Conservation (phyloP, 1,140 invertebrate species). For the Agrypnia vestita region DNA sequence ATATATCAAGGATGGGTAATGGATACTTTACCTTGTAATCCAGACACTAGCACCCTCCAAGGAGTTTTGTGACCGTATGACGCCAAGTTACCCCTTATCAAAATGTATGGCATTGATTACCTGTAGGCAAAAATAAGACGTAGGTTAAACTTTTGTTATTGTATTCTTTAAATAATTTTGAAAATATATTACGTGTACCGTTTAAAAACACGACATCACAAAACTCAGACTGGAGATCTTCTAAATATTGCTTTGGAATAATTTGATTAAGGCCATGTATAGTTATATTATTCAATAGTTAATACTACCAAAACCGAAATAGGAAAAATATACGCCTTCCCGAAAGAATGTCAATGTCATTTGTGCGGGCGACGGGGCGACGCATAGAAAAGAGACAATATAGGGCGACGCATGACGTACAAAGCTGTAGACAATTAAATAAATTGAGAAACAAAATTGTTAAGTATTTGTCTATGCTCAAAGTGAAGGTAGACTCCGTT, state of each 20-base stretch:
- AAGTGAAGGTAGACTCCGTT: too few species aligned
- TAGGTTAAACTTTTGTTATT: conserved; percentile 26
- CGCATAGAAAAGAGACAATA: too few species aligned
- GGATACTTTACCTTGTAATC: conserved; percentile 79
- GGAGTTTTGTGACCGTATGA: conserved; percentile 88
- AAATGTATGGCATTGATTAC: conserved; percentile 85
- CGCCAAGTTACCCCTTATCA: conserved; percentile 88
- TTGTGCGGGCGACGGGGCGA: too few species aligned
- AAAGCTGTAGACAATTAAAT: too few species aligned
- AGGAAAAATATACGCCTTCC: conserved; percentile 31
- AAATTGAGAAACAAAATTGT: too few species aligned
- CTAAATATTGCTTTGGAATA: neutral
- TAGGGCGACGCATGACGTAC: too few species aligned
- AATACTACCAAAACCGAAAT: conserved; percentile 18
- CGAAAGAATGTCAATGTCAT: conserved; percentile 41
- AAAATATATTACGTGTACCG: conserved; percentile 15
- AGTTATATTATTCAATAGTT: neutral
- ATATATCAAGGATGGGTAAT: neutral
- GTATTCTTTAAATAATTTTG: conserved; percentile 25
- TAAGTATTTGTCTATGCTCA: too few species aligned
- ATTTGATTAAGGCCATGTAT: neutral
- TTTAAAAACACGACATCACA: conserved; percentile 46
- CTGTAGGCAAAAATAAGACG: conserved; percentile 42
- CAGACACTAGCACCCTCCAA: conserved; percentile 88
- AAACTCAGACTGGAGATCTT: neutral